phyloP scores from a whole-genome alignment of 2,113 vertebrate genomes.

The Rhinoptilus africanus region DNA sequence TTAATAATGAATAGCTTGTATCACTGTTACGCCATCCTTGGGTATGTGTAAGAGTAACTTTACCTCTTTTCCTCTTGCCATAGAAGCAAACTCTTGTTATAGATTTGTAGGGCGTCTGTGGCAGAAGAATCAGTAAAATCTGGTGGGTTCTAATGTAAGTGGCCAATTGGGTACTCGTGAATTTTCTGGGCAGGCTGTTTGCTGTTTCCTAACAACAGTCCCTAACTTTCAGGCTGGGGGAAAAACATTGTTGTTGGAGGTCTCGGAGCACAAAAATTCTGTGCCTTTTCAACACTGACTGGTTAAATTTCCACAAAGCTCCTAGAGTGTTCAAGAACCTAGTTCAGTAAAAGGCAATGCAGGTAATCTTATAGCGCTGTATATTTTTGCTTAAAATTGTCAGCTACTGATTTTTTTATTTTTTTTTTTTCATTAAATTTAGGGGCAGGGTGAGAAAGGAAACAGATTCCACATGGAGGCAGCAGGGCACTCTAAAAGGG shows the following conservation, averaged over 20 bases:
- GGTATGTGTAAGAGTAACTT: constrained; percentile 49
- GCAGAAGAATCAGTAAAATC: constrained; percentile 39
- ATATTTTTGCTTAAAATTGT: constrained; percentile 68
- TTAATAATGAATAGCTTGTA: constrained; percentile 57
- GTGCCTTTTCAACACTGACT: constrained; percentile 74
- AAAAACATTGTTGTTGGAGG: background rate
- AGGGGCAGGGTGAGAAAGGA: background rate
- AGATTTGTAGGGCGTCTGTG: background rate
- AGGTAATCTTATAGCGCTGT: constrained; percentile 65
- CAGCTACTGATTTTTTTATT: constrained; percentile 40
- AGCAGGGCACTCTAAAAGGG: constrained; percentile 29
- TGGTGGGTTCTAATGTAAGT: constrained; percentile 45
- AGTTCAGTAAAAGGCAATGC: constrained; percentile 47
- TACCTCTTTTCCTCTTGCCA: background rate
- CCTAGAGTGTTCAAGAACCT: constrained; percentile 55
- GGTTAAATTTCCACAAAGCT: constrained; percentile 53
- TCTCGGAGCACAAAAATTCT: no score
- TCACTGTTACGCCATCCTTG: constrained; percentile 37
- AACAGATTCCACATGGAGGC: constrained; percentile 13
- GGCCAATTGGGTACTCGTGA: background rate
- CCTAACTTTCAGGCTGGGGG: background rate
- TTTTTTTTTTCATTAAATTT: constrained; percentile 19
- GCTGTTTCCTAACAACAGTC: background rate
- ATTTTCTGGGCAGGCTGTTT: background rate
- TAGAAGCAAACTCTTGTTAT: constrained; percentile 1